A percentile compares a stretch with the other conserved stretches of the same genome.
These are phyloP conservation scores for Catostomus latipinnis DNA, from an alignment of 2,797 vertebrate genomes.

Conservation along the genomic window DNA sequence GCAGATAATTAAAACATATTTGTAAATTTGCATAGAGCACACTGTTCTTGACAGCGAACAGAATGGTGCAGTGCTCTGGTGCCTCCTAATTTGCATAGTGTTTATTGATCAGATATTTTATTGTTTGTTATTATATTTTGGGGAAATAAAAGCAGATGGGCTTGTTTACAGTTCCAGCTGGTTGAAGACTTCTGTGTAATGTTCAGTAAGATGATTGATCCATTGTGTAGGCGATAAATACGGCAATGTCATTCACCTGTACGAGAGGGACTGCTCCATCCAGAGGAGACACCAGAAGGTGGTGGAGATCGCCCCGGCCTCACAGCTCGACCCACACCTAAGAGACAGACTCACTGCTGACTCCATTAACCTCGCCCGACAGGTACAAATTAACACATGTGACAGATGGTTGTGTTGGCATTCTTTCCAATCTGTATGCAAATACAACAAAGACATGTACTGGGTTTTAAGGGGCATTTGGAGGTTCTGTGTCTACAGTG, in stretches of 20 bases:
- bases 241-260: slow-evolving; percentile 91
- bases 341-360: slow-evolving; percentile 85
- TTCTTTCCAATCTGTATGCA: not conserved
- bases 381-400: slow-evolving; percentile 72
- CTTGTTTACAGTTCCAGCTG: slow-evolving; percentile 41
- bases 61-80: not conserved
- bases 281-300: slow-evolving; percentile 95
- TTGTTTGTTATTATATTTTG: slow-evolving; percentile 46
- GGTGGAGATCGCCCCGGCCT: slow-evolving; percentile 90
- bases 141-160: slow-evolving; percentile 26
- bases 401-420: slow-evolving; percentile 1
- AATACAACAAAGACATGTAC: not conserved
- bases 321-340: slow-evolving; percentile 86
- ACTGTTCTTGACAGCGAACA: slow-evolving; percentile 1
- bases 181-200: slow-evolving; percentile 32
- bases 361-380: slow-evolving; percentile 85
- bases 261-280: slow-evolving; percentile 95
- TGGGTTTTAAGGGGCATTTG: not conserved
- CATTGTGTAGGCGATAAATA: slow-evolving; percentile 86
- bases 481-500: not conserved
- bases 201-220: slow-evolving; percentile 20
- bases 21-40: slow-evolving; percentile 3
- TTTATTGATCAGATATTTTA: slow-evolving; percentile 25
- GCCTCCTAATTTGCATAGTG: slow-evolving; percentile 28
- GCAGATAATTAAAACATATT: slow-evolving; percentile 29